A percentile compares a stretch with the other conserved stretches of the same genome.
Conservation (phyloP, 2,113 vertebrate genomes). For the Cyrtonyx montezumae region DNA sequence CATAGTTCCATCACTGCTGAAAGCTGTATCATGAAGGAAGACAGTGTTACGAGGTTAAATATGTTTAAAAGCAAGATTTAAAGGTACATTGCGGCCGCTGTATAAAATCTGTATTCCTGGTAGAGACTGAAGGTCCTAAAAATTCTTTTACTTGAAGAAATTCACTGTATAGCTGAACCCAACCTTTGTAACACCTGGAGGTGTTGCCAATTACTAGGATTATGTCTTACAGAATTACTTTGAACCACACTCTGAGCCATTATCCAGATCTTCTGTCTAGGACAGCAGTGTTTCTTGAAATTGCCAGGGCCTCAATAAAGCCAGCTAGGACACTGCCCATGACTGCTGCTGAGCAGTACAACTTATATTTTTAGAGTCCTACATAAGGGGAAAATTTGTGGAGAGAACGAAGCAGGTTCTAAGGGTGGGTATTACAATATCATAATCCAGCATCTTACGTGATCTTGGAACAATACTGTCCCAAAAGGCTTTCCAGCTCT, state of each 20-base stretch:
- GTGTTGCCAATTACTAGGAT: background rate
- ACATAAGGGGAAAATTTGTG: background rate
- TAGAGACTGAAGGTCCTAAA: background rate
- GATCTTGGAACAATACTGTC: background rate
- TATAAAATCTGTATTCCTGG: background rate
- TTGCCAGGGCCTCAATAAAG: background rate
- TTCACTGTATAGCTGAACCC: accelerated
- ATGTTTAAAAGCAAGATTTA: background rate
- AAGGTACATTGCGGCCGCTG: background rate
- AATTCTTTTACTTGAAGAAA: background rate
- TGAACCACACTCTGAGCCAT: background rate
- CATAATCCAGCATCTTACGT: background rate
- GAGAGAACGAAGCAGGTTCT: background rate
- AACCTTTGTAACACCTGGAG: background rate
- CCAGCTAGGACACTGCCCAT: background rate
- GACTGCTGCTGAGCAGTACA: background rate
- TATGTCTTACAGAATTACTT: background rate
- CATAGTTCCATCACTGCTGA: background rate
- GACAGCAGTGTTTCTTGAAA: background rate
- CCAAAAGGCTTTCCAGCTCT: background rate
- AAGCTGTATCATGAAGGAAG: background rate
- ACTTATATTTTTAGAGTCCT: background rate
- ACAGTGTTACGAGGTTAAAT: background rate
- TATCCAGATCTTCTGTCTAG: no score
- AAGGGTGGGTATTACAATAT: background rate